Evolutionary conservation across 2,888 invertebrate genomes (phyloP).

Genomic region (Caenorhabditis imperialis): DNA sequence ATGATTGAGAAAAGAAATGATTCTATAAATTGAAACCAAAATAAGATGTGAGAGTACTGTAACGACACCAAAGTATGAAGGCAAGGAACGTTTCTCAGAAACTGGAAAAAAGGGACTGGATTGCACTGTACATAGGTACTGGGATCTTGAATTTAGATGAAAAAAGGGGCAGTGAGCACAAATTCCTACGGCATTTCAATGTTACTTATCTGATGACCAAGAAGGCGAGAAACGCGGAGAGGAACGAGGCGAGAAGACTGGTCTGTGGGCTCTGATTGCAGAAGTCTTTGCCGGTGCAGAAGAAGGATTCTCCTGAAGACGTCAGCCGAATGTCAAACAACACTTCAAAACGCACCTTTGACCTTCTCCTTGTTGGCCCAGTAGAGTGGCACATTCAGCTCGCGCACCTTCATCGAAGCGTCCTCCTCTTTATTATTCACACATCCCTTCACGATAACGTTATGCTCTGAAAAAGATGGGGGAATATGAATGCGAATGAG

Average conservation of each 20-base stretch:
- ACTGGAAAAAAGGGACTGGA: no score
- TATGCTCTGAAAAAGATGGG: conserved; percentile 66
- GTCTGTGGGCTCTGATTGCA: conserved; percentile 58
- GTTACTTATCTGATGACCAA: conserved; percentile 30
- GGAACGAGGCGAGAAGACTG: conserved; percentile 25
- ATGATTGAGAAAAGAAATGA: no score
- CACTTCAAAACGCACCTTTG: conserved; percentile 53
- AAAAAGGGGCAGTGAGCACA: conserved; percentile 29
- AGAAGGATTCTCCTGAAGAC: conserved; percentile 69
- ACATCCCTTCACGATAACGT: conserved; percentile 71
- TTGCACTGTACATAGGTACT: no score
- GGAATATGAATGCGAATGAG: not conserved
- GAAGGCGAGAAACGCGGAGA: conserved; percentile 16
- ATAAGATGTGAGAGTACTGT: no score
- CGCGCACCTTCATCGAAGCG: conserved; percentile 70
- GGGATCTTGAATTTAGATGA: not conserved
- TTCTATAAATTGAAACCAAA: no score
- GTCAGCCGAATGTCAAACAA: not conserved
- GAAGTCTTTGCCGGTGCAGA: conserved; percentile 66
- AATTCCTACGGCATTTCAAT: conserved; percentile 17
- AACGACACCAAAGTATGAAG: no score
- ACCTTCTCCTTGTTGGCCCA: conserved; percentile 67
- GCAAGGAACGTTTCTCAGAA: no score
- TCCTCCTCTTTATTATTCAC: conserved; percentile 66
- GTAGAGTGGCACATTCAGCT: conserved; percentile 64